Evolutionary conservation across 2,797 vertebrate species (phyloP), one percentile per base, ranked within the genome.

Genomic region (Mionectes olivaceus): DNA sequence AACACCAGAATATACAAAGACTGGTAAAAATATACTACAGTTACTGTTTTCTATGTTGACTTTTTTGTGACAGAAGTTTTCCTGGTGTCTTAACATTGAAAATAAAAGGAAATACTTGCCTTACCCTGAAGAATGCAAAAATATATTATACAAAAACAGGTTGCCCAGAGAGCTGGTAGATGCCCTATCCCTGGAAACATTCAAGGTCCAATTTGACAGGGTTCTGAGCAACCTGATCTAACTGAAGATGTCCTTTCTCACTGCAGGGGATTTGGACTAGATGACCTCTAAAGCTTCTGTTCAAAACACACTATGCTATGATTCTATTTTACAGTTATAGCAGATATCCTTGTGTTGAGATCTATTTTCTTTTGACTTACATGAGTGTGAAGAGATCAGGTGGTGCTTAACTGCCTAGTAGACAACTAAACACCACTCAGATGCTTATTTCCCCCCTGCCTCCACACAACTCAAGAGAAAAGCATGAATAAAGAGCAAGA

Each of bases 371-470:
- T 79, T 37, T 49, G 44, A 24, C 23, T 68, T 43, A 30, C 13
- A 23, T 5, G 73, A 82, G 19, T 8, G 52, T 5, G 19, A 89
- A 59, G 24, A 49, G 32, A 81, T 65, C 65, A 59, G 5, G 28
- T 5, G 6, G 21, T 64, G 44, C 28, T 77, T 64, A 57, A 67
- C 1, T 23, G 21, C 8, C 22, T 4, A 2, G 30, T 0, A 60
- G 14, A 33, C n/a, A 71, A 53, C 18, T 32, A 44, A 88, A 44
- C 3, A 19, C 27, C 22, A 43, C 39, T 47, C 7, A 59, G 33
- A 10, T 1, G 0, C 3, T 0, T 30, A 37, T 7, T 17, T 24
- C 9, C 8, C 8, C 7, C 4, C 23, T 2, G 2, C 18, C 6
- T 39, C 10, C 1, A 1, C 5, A 71, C 1, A 0, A 14, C 15